These are phyloP conservation scores for Phasianus colchicus DNA, from an alignment of 2,113 vertebrate species.

Conservation along the genomic window DNA sequence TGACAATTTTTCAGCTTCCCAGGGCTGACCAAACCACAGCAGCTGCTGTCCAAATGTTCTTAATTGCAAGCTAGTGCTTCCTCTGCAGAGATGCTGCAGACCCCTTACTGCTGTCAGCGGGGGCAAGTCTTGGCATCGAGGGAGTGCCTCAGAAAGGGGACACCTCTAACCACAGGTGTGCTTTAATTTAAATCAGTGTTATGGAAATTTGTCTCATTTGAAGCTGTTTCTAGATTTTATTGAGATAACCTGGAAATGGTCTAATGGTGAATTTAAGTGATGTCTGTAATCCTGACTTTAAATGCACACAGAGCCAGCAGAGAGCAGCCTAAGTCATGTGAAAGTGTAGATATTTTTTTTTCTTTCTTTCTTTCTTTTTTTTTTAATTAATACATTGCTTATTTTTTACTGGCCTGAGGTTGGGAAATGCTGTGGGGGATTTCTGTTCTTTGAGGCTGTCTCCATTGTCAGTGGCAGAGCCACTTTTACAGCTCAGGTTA, in stretches of 20 bases:
- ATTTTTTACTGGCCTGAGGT: neutral
- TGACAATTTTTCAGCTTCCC: neutral
- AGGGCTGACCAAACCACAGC: neutral
- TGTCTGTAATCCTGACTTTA: neutral
- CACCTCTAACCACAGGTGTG: neutral
- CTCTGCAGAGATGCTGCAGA: neutral
- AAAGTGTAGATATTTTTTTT: accelerated
- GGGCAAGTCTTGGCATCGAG: neutral
- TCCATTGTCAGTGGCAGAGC: neutral
- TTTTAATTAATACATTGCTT: neutral
- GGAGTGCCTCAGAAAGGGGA: neutral
- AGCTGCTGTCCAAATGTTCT: neutral
- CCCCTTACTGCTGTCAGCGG: neutral
- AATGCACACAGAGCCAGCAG: neutral
- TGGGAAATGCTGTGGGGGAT: neutral
- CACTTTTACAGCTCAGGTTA: neutral
- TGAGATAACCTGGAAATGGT: neutral
- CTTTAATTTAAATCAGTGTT: neutral
- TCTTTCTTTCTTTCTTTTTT: neutral
- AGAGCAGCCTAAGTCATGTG: neutral
- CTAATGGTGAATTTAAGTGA: neutral
- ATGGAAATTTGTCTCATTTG: neutral
- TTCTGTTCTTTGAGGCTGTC: neutral
- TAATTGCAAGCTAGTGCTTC: neutral
- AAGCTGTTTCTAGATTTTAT: neutral